These are phyloP conservation scores for Harpalus rubripes DNA, from an alignment of 2,888 invertebrate genomes.

Conservation along the genomic window DNA sequence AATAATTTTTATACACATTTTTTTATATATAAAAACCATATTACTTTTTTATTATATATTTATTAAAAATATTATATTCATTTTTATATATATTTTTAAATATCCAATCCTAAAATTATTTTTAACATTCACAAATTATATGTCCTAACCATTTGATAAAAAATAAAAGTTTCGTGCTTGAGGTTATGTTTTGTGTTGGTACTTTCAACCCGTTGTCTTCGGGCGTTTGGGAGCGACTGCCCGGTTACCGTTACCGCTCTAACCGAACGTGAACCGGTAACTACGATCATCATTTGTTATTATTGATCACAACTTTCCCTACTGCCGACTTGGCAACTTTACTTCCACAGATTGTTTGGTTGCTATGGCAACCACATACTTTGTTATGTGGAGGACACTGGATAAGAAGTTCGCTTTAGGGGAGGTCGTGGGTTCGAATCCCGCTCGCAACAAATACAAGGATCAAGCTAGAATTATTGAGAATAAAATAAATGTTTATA, in stretches of 20 bases:
- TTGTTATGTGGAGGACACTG: conserved; percentile 17
- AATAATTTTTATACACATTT: neutral
- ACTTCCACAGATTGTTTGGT: conserved; percentile 57
- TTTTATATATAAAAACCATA: too few relatives aligned
- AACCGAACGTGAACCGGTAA: conserved; percentile 63
- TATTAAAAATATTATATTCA: neutral
- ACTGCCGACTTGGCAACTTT: neutral
- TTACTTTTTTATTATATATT: neutral
- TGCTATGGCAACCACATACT: conserved; percentile 45
- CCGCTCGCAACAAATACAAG: too few relatives aligned
- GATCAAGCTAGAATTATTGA: too few relatives aligned
- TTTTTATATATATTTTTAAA: neutral
- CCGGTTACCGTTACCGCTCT: conserved; percentile 11
- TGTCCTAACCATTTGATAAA: neutral
- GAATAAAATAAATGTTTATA: too few relatives aligned
- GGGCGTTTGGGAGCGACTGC: conserved; percentile 12
- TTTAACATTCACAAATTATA: neutral
- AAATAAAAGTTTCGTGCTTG: neutral
- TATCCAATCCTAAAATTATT: neutral
- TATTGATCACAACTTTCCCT: conserved; percentile 77
- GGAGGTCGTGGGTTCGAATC: neutral
- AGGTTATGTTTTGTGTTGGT: conserved; percentile 39
- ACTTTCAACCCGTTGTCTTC: neutral
- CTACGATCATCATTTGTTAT: conserved; percentile 72
- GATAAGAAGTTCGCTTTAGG: neutral